Conservation (phyloP, 2,113 vertebrate species). For the Pithys albifrons region DNA sequence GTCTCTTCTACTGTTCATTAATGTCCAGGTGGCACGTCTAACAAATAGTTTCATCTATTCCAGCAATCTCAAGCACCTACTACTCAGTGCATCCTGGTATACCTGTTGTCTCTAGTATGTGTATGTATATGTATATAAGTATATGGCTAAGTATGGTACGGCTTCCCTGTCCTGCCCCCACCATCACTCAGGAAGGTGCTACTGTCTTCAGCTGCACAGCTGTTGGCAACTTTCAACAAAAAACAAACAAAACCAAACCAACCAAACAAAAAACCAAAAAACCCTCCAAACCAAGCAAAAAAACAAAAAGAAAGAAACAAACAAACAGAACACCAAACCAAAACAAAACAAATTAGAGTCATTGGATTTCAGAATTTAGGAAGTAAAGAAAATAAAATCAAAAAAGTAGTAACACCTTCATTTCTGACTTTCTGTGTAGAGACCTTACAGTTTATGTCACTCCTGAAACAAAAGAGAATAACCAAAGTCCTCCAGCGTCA, state of each 20-base stretch:
- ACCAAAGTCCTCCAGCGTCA: not conserved
- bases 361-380: not conserved
- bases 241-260: not conserved
- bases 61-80: fast-evolving
- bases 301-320: not conserved
- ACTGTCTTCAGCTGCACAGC: not conserved
- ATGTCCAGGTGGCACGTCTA: not conserved
- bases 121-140: not conserved
- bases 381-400: not conserved
- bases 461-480: not conserved
- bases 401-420: not conserved
- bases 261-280: not conserved
- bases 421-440: not conserved
- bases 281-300: not conserved
- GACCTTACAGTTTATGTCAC: not conserved
- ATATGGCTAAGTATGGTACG: not conserved
- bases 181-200: not conserved
- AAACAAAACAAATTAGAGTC: not conserved
- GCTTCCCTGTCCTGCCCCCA: not conserved
- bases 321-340: not conserved
- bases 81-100: not conserved
- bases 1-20: not conserved
- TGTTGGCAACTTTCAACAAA: not conserved
- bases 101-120: not conserved
- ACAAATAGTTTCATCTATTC: not conserved